Conservation (phyloP, 2,888 invertebrate genomes). For the Habroteleia sp. region DNA sequence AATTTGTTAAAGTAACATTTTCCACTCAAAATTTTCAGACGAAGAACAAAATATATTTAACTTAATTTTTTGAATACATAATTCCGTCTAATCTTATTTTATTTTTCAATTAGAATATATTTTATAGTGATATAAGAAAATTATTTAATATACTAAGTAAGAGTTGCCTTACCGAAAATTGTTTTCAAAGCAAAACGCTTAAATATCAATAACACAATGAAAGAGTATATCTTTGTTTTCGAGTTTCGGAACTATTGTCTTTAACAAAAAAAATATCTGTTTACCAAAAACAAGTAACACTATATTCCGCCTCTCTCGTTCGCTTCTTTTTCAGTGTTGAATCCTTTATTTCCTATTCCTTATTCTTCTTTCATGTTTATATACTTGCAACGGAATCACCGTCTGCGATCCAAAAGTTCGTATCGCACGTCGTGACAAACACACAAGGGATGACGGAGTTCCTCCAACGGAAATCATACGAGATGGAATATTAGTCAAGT, state of each 20-base stretch:
- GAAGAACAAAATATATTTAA: no score
- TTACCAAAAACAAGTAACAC: constrained; percentile 45
- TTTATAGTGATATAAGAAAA: no score
- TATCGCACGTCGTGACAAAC: constrained; percentile 26
- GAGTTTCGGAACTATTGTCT: constrained; percentile 15
- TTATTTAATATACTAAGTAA: no score
- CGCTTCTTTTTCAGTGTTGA: constrained; percentile 1
- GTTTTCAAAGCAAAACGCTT: background rate
- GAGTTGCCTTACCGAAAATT: no score
- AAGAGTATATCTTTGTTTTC: constrained; percentile 24
- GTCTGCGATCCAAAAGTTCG: constrained; percentile 40
- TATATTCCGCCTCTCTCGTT: constrained; percentile 36
- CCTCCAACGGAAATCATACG: constrained; percentile 27
- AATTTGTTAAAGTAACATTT: no score
- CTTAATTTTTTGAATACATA: no score
- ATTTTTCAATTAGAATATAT: no score
- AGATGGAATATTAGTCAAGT: constrained; percentile 34
- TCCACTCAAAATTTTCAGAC: no score
- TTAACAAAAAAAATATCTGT: constrained; percentile 33
- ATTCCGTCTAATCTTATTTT: no score
- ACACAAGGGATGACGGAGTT: constrained; percentile 35
- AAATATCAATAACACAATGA: background rate
- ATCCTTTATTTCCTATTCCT: background rate
- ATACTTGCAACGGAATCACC: constrained; percentile 22
- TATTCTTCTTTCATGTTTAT: constrained; percentile 12